Evolutionary conservation across 53 echinoderm and acorn worm species (phyloP).

Genomic region (Antedon mediterranea): DNA sequence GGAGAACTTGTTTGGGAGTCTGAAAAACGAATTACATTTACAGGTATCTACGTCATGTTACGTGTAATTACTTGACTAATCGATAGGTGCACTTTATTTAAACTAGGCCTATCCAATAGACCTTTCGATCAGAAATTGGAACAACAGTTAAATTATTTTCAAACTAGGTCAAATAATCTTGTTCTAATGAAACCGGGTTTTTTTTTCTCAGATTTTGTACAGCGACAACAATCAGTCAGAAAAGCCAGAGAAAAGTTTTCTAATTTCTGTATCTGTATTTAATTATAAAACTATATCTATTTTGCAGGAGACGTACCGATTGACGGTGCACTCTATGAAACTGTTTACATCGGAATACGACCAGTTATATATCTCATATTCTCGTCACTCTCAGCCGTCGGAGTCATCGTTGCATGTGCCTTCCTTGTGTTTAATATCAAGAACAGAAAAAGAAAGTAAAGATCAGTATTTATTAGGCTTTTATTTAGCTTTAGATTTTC

Average conservation of each 20-base stretch:
- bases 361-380: neutral
- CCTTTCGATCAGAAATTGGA: too few relatives aligned
- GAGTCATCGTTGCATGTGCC: slow-evolving; percentile 2
- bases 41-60: slow-evolving; percentile 7
- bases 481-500: too few relatives aligned
- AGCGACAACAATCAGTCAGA: too few relatives aligned
- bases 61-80: slow-evolving; percentile 3
- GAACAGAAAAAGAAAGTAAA: slow-evolving; percentile 20
- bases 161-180: too few relatives aligned
- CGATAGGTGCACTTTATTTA: too few relatives aligned
- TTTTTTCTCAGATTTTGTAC: too few relatives aligned
- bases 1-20: slow-evolving; percentile 4
- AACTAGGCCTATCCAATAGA: too few relatives aligned
- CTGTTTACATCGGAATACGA: slow-evolving; percentile 9
- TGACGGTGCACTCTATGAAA: slow-evolving; percentile 13
- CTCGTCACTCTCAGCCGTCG: slow-evolving; percentile 9
- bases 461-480: neutral
- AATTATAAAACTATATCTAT: neutral
- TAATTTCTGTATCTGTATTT: too few relatives aligned
- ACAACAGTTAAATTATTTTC: too few relatives aligned
- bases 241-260: too few relatives aligned
- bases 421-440: slow-evolving; percentile 20
- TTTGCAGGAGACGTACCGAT: slow-evolving; percentile 17
- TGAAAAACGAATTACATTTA: neutral
- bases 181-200: too few relatives aligned